These are phyloP conservation scores for Coccyzus lansbergi DNA, from an alignment of 2,797 vertebrate species.

Conservation along the genomic window DNA sequence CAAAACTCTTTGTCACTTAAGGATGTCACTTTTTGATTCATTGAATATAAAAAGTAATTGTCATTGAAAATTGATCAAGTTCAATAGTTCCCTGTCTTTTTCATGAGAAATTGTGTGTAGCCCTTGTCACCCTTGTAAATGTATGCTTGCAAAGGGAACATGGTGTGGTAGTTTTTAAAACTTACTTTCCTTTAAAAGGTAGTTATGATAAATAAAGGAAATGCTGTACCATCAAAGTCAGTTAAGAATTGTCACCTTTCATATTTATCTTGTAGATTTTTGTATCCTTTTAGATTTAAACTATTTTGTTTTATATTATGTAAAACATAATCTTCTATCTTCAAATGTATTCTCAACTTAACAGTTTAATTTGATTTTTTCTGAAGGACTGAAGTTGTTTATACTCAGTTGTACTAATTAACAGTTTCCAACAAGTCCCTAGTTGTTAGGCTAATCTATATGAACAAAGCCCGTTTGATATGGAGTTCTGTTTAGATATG, in stretches of 20 bases:
- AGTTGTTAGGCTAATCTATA: not conserved
- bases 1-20: not conserved
- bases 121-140: not conserved
- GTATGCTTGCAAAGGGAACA: not conserved
- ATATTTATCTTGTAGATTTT: not conserved
- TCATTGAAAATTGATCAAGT: not conserved
- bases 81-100: not conserved
- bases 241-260: not conserved
- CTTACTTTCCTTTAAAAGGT: not conserved
- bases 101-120: not conserved
- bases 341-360: not conserved
- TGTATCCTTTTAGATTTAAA: not conserved
- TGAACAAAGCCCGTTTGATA: not conserved
- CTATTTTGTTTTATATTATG: too few species aligned
- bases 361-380: not conserved
- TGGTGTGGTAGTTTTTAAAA: not conserved
- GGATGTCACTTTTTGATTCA: not conserved
- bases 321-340: not conserved
- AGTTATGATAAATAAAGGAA: not conserved
- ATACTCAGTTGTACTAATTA: not conserved
- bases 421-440: not conserved
- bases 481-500: not conserved
- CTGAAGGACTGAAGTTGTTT: not conserved
- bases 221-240: not conserved
- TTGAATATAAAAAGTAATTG: not conserved